phyloP scores from a whole-genome alignment of 1,140 invertebrate genomes.

The Caenorhabditis brenneri region DNA sequence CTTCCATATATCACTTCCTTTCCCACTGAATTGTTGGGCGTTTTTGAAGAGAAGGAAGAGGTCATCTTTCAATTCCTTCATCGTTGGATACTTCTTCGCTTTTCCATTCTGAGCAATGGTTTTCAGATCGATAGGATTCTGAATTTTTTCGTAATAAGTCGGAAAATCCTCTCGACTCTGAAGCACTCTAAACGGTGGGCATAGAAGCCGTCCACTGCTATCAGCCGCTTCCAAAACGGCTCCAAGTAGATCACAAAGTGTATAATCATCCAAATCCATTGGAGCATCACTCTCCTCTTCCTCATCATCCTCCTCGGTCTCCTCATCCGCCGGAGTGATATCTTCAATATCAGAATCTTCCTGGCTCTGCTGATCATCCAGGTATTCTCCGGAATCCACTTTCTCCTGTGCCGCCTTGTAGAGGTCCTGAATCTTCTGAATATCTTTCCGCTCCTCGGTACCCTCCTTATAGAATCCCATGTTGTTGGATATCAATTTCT shows the following conservation, averaged over 20 bases:
- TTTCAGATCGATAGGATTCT: slow-evolving; percentile 95
- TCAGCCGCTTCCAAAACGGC: slow-evolving; percentile 62
- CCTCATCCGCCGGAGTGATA: background rate
- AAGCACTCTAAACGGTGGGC: slow-evolving; percentile 67
- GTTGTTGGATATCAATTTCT: slow-evolving; percentile 86
- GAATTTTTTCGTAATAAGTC: slow-evolving; percentile 96
- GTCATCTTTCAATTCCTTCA: slow-evolving; percentile 88
- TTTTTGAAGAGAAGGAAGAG: slow-evolving; percentile 89
- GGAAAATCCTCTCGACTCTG: slow-evolving; percentile 80
- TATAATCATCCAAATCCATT: slow-evolving; percentile 58
- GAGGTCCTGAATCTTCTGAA: slow-evolving; percentile 29
- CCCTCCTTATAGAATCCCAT: slow-evolving; percentile 86
- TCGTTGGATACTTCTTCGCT: slow-evolving; percentile 78
- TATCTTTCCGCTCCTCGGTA: slow-evolving; percentile 51
- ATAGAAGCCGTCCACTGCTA: slow-evolving; percentile 61
- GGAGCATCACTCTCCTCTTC: slow-evolving; percentile 39
- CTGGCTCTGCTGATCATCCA: background rate
- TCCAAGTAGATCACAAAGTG: slow-evolving; percentile 57
- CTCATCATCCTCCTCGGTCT: background rate
- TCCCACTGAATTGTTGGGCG: slow-evolving; percentile 89
- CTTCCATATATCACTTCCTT: slow-evolving; percentile 93
- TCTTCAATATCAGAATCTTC: background rate
- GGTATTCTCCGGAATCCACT: background rate
- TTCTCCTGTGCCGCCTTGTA: slow-evolving; percentile 4
- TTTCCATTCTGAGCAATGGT: slow-evolving; percentile 88